Evolutionary conservation across 2,797 vertebrate genomes (phyloP), one percentile per base, ranked within the genome.

Genomic region (Rhinogobio ventralis): DNA sequence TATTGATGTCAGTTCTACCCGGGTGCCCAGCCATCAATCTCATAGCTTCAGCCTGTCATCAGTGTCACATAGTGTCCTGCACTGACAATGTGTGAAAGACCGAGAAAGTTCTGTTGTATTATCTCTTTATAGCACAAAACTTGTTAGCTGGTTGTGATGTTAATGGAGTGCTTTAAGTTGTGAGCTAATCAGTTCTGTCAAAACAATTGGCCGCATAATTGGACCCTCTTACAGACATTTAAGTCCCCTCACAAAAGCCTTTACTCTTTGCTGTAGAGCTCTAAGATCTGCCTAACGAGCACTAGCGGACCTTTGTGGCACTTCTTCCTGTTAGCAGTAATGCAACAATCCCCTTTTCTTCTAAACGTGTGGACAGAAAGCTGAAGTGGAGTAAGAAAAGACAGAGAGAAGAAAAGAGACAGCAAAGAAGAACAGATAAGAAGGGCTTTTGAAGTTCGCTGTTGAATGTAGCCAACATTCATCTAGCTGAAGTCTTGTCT

Each of bases 241-340:
- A 86, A 85, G 51, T 82, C 60, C 80, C 67, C 68, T 86, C 76
- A 86, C 77, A 89, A 85, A 89, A 82, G 80, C 83, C 77, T 86
- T 89, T 86, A 75, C 75, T 88, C 83, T 81, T 83, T 82, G 81
- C 88, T 86, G 83, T 75, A 67, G 82, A 86, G 69, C 72, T 86
- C 57, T 78, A 85, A 83, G 76, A 74, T 77, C 81, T 51, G 49
- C 78, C 66, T 79, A 55, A 85, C 53, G 78, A 87, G 77, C 74
- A 76, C 81, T 84, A 76, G 83, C 75, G 53, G 82, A 82, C 60
- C 81, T 81, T 86, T 82, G 85, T 87, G 81, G 72, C 72, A 66
- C 80, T 86, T 88, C 88, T 86, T 86, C 77, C 87, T 89, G 82
- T 86, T 89, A 83, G 86, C 81, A 79, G 83, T 85, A 86, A 77